Conservation (phyloP, 2,797 vertebrate genomes). For the Forpus xanthops region DNA sequence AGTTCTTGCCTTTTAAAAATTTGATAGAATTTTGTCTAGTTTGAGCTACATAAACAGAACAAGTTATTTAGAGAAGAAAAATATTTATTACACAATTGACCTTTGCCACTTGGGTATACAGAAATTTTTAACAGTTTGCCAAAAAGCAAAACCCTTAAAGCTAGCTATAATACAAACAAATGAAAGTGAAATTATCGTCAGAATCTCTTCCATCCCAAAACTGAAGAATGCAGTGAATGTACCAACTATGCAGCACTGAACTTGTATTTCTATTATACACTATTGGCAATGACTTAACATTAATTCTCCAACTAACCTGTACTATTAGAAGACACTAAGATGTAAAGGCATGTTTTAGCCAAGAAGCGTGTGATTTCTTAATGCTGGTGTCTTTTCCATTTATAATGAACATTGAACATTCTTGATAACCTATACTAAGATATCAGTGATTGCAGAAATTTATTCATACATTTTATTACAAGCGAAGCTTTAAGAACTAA, state of each 20-base stretch:
- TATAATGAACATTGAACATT: not conserved
- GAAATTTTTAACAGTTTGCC: not conserved
- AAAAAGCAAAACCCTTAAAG: not conserved
- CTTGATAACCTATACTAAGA: not conserved
- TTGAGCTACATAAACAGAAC: not conserved
- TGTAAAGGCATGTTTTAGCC: not conserved
- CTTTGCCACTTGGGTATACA: not conserved
- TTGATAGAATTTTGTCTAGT: not conserved
- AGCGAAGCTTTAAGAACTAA: not conserved
- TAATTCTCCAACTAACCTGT: not conserved
- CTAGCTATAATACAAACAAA: not conserved
- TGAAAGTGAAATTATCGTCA: not conserved
- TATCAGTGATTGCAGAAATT: not conserved
- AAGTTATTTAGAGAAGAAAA: not conserved
- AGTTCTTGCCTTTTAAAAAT: not conserved
- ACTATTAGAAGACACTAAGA: not conserved
- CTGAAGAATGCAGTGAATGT: not conserved
- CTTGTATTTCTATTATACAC: not conserved
- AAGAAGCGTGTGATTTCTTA: not conserved
- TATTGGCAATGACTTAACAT: not conserved
- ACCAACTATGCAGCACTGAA: not conserved
- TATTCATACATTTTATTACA: not conserved
- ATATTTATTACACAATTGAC: not conserved
- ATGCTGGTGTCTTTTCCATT: not conserved
- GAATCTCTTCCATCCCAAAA: not conserved